Base-by-base conservation (phyloP, 2,113 vertebrate genomes). In the Prietella phreatophila region DNA sequence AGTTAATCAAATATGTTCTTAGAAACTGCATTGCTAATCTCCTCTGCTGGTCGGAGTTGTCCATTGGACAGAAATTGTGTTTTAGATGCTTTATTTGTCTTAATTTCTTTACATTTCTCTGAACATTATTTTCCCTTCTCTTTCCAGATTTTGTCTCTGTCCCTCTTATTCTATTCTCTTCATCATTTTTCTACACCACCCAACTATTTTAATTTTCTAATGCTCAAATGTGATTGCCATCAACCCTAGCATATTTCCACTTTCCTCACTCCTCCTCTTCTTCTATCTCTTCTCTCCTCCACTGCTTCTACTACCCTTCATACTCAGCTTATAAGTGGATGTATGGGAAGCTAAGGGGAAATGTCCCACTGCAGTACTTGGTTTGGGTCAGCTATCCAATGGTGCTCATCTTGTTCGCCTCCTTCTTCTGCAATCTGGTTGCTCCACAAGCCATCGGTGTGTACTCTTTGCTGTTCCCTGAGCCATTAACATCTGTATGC, bases 401-500 rank as follows among this genome's bases (percentile, higher is more conserved):
- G 7, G 85, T 92, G 20, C 97, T 99, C 84, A 97, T 98, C 92
- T 94, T 98, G 80, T 98, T 98, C 93, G 96, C 97, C 1, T 97
- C 97, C 76, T 87, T 97, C 85, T 98, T 99, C 93, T 99, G 98
- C 94, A 97, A 99, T 83, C 93, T 99, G 90, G 93, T 99, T 39
- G 95, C 98, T 89, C 98, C 98, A 10, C 97, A 99, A 92, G 97
- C 98, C 65, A 96, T 97, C 60, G 98, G 98, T 99, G 93, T 95
- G 97, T 95, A 93, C 58, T 22, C 3, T 47, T 30, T 25, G 60
- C 75, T 30, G 22, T 82, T 61, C 63, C 42, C 56, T 86, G 67
- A 30, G 17, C 27, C 10, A 27, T 33, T 47, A 55, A 20, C 3
- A n/a, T 81, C 9, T 86, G 20, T 33, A n/a, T 27, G 55, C 10